Evolutionary conservation across 2,113 vertebrate genomes (phyloP).

Genomic region (Neolamprologus toae): DNA sequence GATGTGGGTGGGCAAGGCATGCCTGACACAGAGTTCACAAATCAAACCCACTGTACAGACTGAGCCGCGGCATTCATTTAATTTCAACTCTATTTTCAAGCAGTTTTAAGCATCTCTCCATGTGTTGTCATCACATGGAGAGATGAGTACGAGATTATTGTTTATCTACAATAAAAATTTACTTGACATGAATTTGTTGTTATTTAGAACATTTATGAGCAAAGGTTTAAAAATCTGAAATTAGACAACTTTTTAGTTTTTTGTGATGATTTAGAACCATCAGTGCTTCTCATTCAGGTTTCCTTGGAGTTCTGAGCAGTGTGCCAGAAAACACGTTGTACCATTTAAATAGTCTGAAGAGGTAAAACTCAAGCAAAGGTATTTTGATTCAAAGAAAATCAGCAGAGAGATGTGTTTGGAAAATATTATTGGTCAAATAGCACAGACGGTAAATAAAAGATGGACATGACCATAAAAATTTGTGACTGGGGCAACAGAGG

Average conservation of each 20-base stretch:
- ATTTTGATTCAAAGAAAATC: neutral
- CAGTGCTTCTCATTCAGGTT: neutral
- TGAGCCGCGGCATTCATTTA: neutral
- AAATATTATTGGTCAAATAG: neutral
- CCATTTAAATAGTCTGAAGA: neutral
- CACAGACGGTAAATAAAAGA: neutral
- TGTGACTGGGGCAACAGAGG: neutral
- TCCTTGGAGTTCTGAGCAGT: neutral
- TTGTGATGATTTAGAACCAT: neutral
- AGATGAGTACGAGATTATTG: neutral
- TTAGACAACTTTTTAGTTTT: neutral
- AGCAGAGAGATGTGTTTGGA: neutral
- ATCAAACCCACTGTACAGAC: slow-evolving; percentile 32
- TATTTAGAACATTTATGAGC: neutral
- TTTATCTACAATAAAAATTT: rapidly evolving
- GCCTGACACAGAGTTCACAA: slow-evolving; percentile 40
- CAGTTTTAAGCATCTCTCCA: neutral
- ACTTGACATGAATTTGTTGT: neutral
- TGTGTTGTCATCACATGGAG: neutral
- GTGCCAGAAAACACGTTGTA: rapidly evolving
- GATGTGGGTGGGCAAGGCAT: slow-evolving; percentile 54
- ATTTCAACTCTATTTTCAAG: neutral
- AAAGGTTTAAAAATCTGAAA: neutral
- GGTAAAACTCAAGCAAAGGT: neutral
- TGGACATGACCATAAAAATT: rapidly evolving